These are phyloP conservation scores for Chamaetylas fuelleborni DNA, from an alignment of 2,113 vertebrate genomes.

Conservation along the genomic window DNA sequence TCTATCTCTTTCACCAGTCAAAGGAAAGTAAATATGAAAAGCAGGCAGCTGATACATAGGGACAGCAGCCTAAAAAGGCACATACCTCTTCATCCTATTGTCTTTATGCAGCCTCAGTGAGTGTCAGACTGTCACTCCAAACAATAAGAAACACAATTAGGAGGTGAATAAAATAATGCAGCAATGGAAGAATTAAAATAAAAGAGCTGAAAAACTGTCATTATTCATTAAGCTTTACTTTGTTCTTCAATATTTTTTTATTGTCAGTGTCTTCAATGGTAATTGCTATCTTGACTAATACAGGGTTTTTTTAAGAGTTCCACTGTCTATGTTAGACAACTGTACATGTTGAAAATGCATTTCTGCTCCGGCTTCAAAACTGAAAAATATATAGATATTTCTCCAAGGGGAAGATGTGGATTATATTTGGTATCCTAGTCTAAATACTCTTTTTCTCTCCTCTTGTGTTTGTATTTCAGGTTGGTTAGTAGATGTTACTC, in stretches of 20 bases:
- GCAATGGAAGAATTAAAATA: background rate
- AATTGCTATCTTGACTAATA: background rate
- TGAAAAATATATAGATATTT: background rate
- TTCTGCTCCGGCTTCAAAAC: background rate
- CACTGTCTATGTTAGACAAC: background rate
- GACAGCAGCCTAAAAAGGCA: background rate
- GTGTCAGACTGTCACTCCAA: background rate
- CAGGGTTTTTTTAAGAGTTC: background rate
- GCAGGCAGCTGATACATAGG: background rate
- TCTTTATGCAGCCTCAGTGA: background rate
- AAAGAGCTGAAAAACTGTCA: background rate
- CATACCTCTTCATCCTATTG: background rate
- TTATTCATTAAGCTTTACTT: background rate
- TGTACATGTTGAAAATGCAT: background rate
- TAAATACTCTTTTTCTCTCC: background rate
- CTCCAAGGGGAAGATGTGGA: background rate
- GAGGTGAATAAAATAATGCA: background rate
- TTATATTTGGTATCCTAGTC: background rate
- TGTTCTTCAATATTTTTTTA: background rate
- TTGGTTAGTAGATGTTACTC: constrained; percentile 90
- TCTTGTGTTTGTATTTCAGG: constrained; percentile 77
- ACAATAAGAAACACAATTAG: constrained; percentile 10
- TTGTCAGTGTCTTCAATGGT: background rate
- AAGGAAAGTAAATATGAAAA: background rate
- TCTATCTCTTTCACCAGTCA: background rate